Evolutionary conservation across 2,888 invertebrate species (phyloP).

Genomic region (Drosophila silvestris): DNA sequence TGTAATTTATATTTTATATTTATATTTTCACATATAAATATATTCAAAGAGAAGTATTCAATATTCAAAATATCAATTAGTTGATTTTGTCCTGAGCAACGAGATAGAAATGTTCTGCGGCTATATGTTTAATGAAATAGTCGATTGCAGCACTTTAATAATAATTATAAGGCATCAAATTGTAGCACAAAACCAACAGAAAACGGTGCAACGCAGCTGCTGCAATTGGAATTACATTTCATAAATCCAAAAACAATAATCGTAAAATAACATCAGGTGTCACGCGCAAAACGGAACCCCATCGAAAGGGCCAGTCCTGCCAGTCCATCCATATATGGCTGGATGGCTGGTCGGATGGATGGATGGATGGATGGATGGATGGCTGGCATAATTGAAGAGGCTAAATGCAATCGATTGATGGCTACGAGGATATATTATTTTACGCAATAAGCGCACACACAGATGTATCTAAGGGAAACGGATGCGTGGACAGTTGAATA

Average conservation of each 20-base stretch:
- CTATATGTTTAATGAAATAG: constrained; percentile 60
- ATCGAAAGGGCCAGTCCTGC: constrained; percentile 3
- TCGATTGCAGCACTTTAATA: constrained; percentile 40
- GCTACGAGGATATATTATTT: constrained; percentile 7
- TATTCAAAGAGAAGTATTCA: neutral
- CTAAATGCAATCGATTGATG: constrained; percentile 28
- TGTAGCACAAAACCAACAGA: constrained; percentile 20
- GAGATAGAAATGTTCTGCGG: constrained; percentile 38
- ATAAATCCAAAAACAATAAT: constrained; percentile 81
- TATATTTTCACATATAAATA: constrained; percentile 3
- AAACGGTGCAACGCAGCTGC: constrained; percentile 38
- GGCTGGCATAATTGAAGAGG: constrained; percentile 3
- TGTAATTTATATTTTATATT: neutral
- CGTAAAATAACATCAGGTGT: constrained; percentile 81
- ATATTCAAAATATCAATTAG: constrained; percentile 45
- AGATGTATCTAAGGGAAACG: neutral
- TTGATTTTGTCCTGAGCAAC: constrained; percentile 35
- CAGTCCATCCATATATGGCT: neutral
- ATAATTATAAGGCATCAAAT: constrained; percentile 50
- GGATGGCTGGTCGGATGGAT: neutral
- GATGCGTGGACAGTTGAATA: neutral
- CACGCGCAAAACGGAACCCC: constrained; percentile 68
- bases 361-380: constrained; percentile 2
- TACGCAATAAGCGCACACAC: neutral
- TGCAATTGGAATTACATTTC: constrained; percentile 75